These are phyloP conservation scores for Psophia crepitans DNA, from an alignment of 2,113 vertebrate genomes.

Conservation along the genomic window DNA sequence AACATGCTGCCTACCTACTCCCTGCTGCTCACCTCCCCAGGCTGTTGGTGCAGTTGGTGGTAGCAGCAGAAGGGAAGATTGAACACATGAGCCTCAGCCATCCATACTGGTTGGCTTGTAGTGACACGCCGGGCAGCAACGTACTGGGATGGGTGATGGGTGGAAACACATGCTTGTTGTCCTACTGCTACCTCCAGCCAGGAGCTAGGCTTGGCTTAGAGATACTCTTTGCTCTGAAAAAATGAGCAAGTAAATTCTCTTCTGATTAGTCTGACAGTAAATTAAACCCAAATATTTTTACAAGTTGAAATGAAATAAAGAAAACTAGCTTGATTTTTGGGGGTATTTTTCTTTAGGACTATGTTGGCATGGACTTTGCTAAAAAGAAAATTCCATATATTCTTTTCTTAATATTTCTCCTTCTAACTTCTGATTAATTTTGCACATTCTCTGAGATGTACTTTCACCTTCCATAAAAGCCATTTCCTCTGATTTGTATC, in stretches of 20 bases:
- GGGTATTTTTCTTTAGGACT: neutral
- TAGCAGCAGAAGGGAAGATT: neutral
- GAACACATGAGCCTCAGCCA: neutral
- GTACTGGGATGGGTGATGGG: neutral
- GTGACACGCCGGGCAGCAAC: neutral
- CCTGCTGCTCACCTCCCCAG: neutral
- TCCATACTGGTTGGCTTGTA: neutral
- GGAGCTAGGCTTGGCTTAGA: neutral
- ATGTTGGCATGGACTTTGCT: neutral
- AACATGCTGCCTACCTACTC: neutral
- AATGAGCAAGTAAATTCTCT: neutral
- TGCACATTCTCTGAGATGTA: neutral
- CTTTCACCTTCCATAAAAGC: constrained; percentile 9
- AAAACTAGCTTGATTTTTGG: neutral
- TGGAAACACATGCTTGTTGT: neutral
- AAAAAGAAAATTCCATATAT: neutral
- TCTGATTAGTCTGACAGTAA: neutral
- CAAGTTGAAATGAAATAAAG: neutral
- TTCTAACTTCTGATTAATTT: neutral
- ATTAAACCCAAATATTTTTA: neutral
- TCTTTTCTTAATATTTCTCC: neutral
- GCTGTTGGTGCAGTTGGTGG: neutral
- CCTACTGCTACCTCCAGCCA: neutral
- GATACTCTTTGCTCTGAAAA: neutral
- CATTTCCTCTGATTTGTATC: neutral